Evolutionary conservation across 2,113 vertebrate genomes (phyloP).

Genomic region (Rhabdornis inornatus): DNA sequence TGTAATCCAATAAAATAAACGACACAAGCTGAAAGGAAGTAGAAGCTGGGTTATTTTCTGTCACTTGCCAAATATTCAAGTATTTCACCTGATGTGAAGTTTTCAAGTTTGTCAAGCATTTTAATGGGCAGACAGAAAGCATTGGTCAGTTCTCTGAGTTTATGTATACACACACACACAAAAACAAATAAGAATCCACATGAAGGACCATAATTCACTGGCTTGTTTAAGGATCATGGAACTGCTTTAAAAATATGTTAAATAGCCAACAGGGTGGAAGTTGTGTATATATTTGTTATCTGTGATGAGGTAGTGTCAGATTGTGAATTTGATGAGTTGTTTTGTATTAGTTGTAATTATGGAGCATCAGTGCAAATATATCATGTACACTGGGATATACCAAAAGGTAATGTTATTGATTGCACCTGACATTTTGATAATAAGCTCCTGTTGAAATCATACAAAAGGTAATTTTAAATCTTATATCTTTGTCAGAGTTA

Average conservation of each 20-base stretch:
- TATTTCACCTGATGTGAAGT: neutral
- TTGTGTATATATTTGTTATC: neutral
- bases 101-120: neutral
- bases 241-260: neutral
- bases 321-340: conserved; percentile 14
- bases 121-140: neutral
- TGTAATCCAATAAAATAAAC: conserved; percentile 21
- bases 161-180: neutral
- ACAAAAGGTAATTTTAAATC: conserved; percentile 38
- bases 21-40: conserved; percentile 24
- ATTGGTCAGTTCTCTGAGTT: neutral
- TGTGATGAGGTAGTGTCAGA: neutral
- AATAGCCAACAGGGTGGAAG: neutral
- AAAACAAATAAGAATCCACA: neutral
- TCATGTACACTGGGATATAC: neutral
- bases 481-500: conserved; percentile 5
- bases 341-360: conserved; percentile 35
- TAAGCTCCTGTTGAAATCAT: neutral
- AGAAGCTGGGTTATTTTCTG: neutral
- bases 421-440: conserved; percentile 32
- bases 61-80: neutral
- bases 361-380: neutral
- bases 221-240: neutral
- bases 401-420: conserved; percentile 29
- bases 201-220: neutral